These are phyloP conservation scores for Balaeniceps rex DNA, from an alignment of 2,113 vertebrate species.

Conservation along the genomic window DNA sequence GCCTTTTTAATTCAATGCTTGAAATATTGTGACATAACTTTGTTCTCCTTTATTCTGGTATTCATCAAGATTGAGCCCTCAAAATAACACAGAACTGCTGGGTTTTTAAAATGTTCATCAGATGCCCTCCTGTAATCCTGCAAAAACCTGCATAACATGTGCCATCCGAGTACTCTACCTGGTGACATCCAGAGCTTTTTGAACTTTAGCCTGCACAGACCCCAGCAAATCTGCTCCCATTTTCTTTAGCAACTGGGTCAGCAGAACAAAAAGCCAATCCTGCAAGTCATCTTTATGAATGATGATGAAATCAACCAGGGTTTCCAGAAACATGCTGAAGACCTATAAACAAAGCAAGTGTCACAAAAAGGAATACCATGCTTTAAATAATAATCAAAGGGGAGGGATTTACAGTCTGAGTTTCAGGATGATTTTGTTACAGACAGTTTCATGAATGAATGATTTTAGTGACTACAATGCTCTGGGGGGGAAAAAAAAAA, in stretches of 20 bases:
- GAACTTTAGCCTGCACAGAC: constrained; percentile 97
- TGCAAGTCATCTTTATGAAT: constrained; percentile 97
- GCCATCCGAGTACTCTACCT: constrained; percentile 73
- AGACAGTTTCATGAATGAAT: background rate
- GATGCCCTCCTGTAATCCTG: background rate
- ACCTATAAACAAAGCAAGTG: constrained; percentile 74
- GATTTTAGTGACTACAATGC: constrained; percentile 5
- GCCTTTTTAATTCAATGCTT: background rate
- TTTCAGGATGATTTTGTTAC: constrained; percentile 11
- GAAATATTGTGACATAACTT: background rate
- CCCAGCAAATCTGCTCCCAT: constrained; percentile 97
- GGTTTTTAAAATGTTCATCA: background rate
- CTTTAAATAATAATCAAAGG: background rate
- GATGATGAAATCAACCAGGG: constrained; percentile 94
- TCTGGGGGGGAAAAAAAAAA: background rate
- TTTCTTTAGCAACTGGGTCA: constrained; percentile 97
- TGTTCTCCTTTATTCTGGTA: background rate
- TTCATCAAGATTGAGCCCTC: background rate
- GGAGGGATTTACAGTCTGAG: background rate
- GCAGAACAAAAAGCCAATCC: constrained; percentile 97
- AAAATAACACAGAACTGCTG: background rate
- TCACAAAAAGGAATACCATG: background rate
- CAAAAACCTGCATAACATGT: background rate
- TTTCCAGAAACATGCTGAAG: constrained; percentile 99
- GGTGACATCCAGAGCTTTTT: constrained; percentile 95